Evolutionary conservation across 1,140 invertebrate species (phyloP).

Genomic region (Drosophila sulfurigaster): DNA sequence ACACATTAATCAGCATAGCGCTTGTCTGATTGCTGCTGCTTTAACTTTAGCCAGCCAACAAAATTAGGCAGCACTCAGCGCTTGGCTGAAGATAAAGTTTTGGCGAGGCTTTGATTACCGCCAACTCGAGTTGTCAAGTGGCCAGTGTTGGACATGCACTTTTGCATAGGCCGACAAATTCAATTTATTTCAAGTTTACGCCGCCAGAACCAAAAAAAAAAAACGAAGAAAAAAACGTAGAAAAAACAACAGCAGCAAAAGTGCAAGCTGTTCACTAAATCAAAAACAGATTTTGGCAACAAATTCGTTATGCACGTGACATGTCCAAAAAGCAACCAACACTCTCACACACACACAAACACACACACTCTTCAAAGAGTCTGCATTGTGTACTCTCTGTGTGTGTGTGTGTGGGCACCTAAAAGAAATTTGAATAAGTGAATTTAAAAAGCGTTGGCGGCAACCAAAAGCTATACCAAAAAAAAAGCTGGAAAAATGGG

Average conservation of each 20-base stretch:
- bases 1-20: constrained; percentile 75
- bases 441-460: constrained; percentile 80
- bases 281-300: constrained; percentile 83
- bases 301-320: constrained; percentile 82
- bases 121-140: constrained; percentile 58
- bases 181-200: constrained; percentile 74
- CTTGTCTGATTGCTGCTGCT: constrained; percentile 69
- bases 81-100: constrained; percentile 31
- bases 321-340: constrained; percentile 63
- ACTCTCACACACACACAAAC: constrained; percentile 20
- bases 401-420: constrained; percentile 42
- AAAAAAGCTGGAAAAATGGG: constrained; percentile 8
- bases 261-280: constrained; percentile 81
- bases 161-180: constrained; percentile 68
- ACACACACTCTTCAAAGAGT: constrained; percentile 19
- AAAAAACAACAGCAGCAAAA: constrained; percentile 28
- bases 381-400: constrained; percentile 29
- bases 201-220: constrained; percentile 5
- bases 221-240: neutral
- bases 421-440: constrained; percentile 83
- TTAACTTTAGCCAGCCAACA: constrained; percentile 35
- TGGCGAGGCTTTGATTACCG: constrained; percentile 65
- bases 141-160: constrained; percentile 55
- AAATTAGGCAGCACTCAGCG: constrained; percentile 39
- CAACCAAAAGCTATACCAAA: constrained; percentile 34